phyloP scores from a whole-genome alignment of 1,140 invertebrate species.

The Conus betulinus region DNA sequence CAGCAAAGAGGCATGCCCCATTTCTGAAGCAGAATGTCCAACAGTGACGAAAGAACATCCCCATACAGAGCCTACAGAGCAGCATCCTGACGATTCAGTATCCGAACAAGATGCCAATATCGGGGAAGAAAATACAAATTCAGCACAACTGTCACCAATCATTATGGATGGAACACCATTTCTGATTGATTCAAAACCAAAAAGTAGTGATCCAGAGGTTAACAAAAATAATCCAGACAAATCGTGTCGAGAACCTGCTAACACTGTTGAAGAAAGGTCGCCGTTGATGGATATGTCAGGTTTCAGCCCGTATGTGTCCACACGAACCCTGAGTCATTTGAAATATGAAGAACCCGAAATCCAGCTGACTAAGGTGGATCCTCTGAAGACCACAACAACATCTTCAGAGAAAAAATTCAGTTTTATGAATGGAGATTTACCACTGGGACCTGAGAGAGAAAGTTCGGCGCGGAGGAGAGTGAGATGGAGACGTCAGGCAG shows the following conservation, averaged over 20 bases:
- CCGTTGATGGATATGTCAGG: too few relatives aligned
- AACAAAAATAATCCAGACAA: neutral
- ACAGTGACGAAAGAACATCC: too few relatives aligned
- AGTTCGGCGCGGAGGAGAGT: slow-evolving; percentile 13
- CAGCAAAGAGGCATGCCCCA: neutral
- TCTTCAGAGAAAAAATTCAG: neutral
- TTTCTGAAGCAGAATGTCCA: neutral
- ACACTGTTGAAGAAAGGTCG: neutral
- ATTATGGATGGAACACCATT: neutral
- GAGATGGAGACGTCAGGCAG: neutral
- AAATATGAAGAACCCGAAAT: slow-evolving; percentile 3
- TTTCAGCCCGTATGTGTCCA: neutral
- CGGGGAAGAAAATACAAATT: too few relatives aligned
- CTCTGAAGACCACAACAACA: neutral
- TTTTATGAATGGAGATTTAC: neutral
- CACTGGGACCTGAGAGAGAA: neutral
- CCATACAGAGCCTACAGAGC: too few relatives aligned
- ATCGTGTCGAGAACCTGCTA: neutral
- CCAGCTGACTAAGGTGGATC: neutral
- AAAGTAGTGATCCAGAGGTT: neutral
- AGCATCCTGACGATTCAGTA: neutral
- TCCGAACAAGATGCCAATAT: neutral
- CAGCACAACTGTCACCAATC: neutral
- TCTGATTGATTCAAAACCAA: neutral
- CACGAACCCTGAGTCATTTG: neutral